Evolutionary conservation across 1,140 invertebrate genomes (phyloP), one percentile per base, ranked within the genome.

Genomic region (Tetramorium alpestre): DNA sequence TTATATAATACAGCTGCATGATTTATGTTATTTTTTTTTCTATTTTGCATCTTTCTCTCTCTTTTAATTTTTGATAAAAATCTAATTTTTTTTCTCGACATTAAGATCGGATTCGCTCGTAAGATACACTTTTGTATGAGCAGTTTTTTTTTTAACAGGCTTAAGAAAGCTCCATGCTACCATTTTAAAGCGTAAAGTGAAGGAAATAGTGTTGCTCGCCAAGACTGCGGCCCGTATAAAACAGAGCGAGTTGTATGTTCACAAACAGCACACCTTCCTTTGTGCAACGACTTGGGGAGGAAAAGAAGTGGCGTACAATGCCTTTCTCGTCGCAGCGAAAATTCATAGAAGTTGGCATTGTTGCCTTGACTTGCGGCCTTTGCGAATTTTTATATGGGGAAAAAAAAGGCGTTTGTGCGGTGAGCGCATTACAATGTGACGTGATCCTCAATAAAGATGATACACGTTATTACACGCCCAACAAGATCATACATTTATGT

Each of bases 401-500:
- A 47, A 49, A 49, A 33, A n/a, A 77, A 13, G 0, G 51, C 54
- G 38, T 10, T 13, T 38, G 54, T 38, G 8, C 51, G 38, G 18
- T 8, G n/a, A 16, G n/a, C n/a, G 16, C 16, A 62, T 67, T 38
- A 54, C 13, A n/a, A 33, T 38, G 28, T 38, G 25, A 84, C 28
- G 69, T 33, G 41, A 84, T 41, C 72, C 13, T 47, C 41, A 75
- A 84, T 75, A 75, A 60, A 73, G 28, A 84, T 75, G 69, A 62
- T 62, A 73, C 41, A 75, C 18, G 77, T 41, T 80, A n/a, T 41
- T 82, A 41, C 25, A 16, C 41, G 67, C 22, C 54, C 13, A 60
- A 33, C 54, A n/a, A 41, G 51, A 47, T 82, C 38, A 1, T 72
- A 58, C 25, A 73, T 60, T 84, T 38, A 25, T 22, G 41, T 62